These are phyloP conservation scores for Atractosteus spatula DNA, from an alignment of 2,113 vertebrate species.

Conservation along the genomic window DNA sequence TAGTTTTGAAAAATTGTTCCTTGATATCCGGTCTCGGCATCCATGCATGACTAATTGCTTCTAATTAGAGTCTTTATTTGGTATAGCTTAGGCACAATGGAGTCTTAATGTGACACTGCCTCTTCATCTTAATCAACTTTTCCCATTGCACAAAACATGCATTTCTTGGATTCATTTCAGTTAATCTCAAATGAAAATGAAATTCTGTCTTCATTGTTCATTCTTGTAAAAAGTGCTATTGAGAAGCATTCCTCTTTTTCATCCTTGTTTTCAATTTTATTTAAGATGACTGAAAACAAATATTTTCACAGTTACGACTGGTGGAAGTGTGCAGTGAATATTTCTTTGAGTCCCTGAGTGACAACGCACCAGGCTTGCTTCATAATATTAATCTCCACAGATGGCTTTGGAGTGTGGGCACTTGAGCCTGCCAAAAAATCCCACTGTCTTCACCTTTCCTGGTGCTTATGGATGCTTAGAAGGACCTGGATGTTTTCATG, in stretches of 20 bases:
- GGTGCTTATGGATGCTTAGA: too few species aligned
- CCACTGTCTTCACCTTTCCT: too few species aligned
- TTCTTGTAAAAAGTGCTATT: conserved; percentile 44
- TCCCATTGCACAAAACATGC: conserved; percentile 26
- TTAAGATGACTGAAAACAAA: conserved; percentile 18
- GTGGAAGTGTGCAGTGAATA: too few species aligned
- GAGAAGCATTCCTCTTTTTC: conserved; percentile 38
- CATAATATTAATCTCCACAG: too few species aligned
- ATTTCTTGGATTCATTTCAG: conserved; percentile 39
- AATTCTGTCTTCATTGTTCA: conserved; percentile 39
- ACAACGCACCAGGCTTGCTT: too few species aligned
- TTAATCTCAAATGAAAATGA: conserved; percentile 46
- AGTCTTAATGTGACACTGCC: conserved; percentile 34
- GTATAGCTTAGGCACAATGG: conserved; percentile 11
- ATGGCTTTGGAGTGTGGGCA: too few species aligned
- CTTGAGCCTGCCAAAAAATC: too few species aligned
- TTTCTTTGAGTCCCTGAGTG: too few species aligned
- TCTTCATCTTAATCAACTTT: conserved; percentile 42
- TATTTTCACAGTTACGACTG: background rate
- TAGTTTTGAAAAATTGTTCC: conserved; percentile 3
- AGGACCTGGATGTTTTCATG: too few species aligned
- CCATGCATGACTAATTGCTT: conserved; percentile 17
- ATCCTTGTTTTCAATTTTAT: conserved; percentile 24
- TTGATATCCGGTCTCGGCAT: background rate
- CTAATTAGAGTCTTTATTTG: conserved; percentile 31